Evolutionary conservation across 2,888 invertebrate genomes (phyloP), one percentile per base, ranked within the genome.

Genomic region (Eustalomyia histrio): DNA sequence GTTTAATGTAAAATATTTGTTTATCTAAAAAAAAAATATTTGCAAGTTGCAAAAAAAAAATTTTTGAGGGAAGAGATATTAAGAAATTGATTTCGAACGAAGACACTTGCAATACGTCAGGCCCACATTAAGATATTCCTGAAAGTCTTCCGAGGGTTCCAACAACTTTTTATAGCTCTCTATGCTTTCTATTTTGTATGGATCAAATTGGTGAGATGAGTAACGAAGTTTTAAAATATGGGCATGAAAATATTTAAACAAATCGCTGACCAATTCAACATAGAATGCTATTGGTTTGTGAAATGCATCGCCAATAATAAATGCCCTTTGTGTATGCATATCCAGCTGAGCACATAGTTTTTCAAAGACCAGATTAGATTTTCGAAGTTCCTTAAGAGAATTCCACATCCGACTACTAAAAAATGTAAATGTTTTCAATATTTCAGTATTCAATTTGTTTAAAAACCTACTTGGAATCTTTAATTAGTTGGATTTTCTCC

Each of bases 31-130:
- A 17, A 5, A 53, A 53, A 53, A 53, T 17, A 53, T 21, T 21
- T 21, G 4, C 21, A 21, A 21, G n/a, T n/a, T n/a, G n/a, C n/a
- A n/a, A n/a, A n/a, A n/a, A n/a, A n/a, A n/a, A n/a, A n/a, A n/a
- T n/a, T n/a, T n/a, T n/a, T n/a, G n/a, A n/a, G n/a, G n/a, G n/a
- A n/a, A n/a, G n/a, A n/a, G n/a, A n/a, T n/a, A n/a, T n/a, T n/a
- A n/a, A n/a, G n/a, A n/a, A 3, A 21, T 21, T 21, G 21, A 74
- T 10, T 43, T 58, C 0, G 84, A 80, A 0, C 76, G 74, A 1
- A 88, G 76, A 33, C 88, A 89, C 6, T 84, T 85, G 83, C 88
- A 88, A 69, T 88, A 88, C 6, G 85, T 79, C 21, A 89, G 84
- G 0, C 84, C 83, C 0, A 78, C 39, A 35, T 76, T 83, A 0